These are phyloP conservation scores for Drosophila percnosoma DNA, from an alignment of 2,888 invertebrate species.

Conservation along the genomic window DNA sequence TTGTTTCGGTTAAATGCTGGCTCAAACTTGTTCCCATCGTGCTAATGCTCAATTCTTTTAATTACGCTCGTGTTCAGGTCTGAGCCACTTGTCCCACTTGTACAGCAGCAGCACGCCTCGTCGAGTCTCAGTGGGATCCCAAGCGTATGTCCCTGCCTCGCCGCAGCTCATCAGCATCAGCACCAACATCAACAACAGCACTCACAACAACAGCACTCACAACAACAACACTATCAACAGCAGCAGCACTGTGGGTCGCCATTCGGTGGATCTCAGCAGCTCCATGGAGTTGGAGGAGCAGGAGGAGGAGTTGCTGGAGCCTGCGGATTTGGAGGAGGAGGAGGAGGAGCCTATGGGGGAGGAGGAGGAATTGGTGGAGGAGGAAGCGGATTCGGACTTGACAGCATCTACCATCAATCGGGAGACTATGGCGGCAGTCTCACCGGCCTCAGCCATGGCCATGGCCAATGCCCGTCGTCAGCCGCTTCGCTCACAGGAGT, in stretches of 20 bases:
- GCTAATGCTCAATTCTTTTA: slow-evolving; percentile 51
- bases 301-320: slow-evolving; percentile 70
- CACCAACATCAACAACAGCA: slow-evolving; percentile 80
- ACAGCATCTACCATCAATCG: slow-evolving; percentile 86
- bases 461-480: slow-evolving; percentile 83
- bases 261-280: slow-evolving; percentile 85
- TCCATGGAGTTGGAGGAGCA: slow-evolving; percentile 85
- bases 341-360: slow-evolving; percentile 80
- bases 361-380: slow-evolving; percentile 84
- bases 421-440: slow-evolving; percentile 84
- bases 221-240: slow-evolving; percentile 82
- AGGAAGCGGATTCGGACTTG: slow-evolving; percentile 85
- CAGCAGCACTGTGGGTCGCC: slow-evolving; percentile 83
- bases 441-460: slow-evolving; percentile 75
- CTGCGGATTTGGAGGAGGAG: slow-evolving; percentile 79
- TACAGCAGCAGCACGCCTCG: slow-evolving; percentile 85
- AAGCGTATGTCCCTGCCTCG: slow-evolving; percentile 85
- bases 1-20: slow-evolving; percentile 35
- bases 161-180: slow-evolving; percentile 83
- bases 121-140: slow-evolving; percentile 85
- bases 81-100: slow-evolving; percentile 85
- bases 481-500: slow-evolving; percentile 84
- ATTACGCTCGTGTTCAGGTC: slow-evolving; percentile 76
- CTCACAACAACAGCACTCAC: slow-evolving; percentile 76
- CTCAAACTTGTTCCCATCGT: slow-evolving; percentile 18